These are phyloP conservation scores for Julus scandinavius DNA, from an alignment of 2,888 invertebrate species.

Conservation along the genomic window DNA sequence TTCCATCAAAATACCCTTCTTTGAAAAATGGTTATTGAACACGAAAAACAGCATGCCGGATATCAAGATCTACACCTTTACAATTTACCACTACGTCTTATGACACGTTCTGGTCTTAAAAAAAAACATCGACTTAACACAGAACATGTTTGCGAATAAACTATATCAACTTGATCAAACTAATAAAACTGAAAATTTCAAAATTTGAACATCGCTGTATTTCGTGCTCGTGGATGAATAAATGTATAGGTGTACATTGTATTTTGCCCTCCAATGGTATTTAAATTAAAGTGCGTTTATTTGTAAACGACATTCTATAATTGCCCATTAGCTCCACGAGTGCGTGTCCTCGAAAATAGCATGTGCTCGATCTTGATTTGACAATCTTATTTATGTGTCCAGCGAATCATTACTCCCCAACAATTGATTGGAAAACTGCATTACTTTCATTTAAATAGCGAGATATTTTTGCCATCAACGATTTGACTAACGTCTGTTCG, in stretches of 20 bases:
- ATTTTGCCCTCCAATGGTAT: background rate
- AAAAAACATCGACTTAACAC: background rate
- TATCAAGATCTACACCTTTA: too few relatives aligned
- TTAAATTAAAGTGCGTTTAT: background rate
- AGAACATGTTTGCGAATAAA: too few relatives aligned
- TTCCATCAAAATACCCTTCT: background rate
- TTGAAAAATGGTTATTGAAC: background rate
- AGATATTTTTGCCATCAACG: conserved; percentile 19
- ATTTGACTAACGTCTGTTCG: conserved; percentile 37
- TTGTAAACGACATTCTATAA: background rate
- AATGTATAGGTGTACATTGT: background rate
- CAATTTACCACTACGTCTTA: background rate
- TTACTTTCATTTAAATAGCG: background rate
- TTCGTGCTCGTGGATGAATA: too few relatives aligned
- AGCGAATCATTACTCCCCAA: background rate
- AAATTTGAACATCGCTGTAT: too few relatives aligned
- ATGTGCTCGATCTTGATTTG: background rate
- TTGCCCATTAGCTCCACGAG: background rate
- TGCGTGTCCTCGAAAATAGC: background rate
- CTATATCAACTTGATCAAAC: background rate
- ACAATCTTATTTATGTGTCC: background rate
- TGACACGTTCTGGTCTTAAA: background rate
- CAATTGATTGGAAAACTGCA: background rate
- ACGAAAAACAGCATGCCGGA: background rate
- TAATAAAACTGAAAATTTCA: too few relatives aligned